A percentile compares a stretch with the other conserved stretches of the same genome.
Evolutionary conservation across 37 sponge, comb jelly and placozoan species (phyloP).

Genomic region (Spongilla lacustris): DNA sequence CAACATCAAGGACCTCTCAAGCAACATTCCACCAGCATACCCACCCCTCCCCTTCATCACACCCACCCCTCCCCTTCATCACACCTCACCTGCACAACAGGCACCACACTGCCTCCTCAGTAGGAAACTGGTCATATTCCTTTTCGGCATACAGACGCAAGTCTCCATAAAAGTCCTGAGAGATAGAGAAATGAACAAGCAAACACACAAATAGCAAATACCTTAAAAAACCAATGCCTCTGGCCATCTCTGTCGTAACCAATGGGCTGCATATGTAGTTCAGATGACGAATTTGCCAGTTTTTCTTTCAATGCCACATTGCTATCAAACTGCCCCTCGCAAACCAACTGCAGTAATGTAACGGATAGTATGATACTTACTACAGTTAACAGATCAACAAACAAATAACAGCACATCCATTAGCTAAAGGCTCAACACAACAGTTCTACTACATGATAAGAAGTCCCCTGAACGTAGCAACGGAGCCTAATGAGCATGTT

Average conservation of each 20-base stretch:
- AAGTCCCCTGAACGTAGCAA: background rate
- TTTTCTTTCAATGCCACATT: slow-evolving; percentile 36
- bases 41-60: background rate
- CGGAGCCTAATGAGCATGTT: background rate
- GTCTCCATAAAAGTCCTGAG: slow-evolving; percentile 40
- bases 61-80: background rate
- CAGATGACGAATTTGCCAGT: slow-evolving; percentile 13
- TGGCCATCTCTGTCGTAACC: slow-evolving; percentile 53
- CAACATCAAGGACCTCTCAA: background rate
- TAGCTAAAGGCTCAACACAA: background rate
- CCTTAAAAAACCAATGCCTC: slow-evolving; percentile 67
- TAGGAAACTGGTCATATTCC: slow-evolving; percentile 37
- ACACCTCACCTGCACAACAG: background rate
- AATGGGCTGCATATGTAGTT: slow-evolving; percentile 12
- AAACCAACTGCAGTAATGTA: slow-evolving; percentile 49
- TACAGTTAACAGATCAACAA: background rate
- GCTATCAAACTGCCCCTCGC: slow-evolving; percentile 71
- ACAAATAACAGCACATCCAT: background rate
- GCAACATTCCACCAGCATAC: background rate
- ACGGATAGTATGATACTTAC: too few relatives aligned
- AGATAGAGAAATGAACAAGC: too few relatives aligned
- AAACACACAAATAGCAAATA: background rate
- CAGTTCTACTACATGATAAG: background rate
- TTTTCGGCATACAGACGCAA: slow-evolving; percentile 58
- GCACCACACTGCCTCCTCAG: slow-evolving; percentile 15